Evolutionary conservation across 2,888 invertebrate species (phyloP).

Genomic region (Sialis fuliginosa): DNA sequence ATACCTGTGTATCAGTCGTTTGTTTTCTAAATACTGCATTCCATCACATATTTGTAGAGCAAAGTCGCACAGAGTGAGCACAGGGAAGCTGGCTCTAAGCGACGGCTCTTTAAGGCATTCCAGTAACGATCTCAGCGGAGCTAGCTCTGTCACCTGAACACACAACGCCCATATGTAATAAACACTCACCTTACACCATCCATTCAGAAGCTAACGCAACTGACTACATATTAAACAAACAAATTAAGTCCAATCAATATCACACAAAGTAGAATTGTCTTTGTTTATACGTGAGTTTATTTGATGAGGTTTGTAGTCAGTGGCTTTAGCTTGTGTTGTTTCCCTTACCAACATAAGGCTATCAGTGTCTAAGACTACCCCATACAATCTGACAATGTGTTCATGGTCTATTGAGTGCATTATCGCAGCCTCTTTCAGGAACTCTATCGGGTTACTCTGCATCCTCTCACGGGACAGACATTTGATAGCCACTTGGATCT

Average conservation of each 20-base stretch:
- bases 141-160: constrained; percentile 76
- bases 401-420: constrained; percentile 98
- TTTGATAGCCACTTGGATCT: constrained; percentile 94
- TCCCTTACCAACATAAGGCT: constrained; percentile 24
- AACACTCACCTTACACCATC: too few species aligned
- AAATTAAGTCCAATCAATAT: neutral
- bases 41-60: constrained; percentile 93
- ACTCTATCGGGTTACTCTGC: constrained; percentile 92
- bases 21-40: constrained; percentile 92
- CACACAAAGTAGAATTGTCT: constrained; percentile 2
- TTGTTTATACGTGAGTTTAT: too few species aligned
- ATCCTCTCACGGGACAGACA: constrained; percentile 86
- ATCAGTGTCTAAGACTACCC: constrained; percentile 87
- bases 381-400: constrained; percentile 91
- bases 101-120: constrained; percentile 93
- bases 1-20: constrained; percentile 85
- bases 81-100: constrained; percentile 76
- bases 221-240: neutral
- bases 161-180: neutral
- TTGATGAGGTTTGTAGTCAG: neutral
- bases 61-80: constrained; percentile 85
- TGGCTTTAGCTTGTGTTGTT: too few species aligned
- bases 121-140: constrained; percentile 81
- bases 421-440: constrained; percentile 93
- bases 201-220: too few species aligned